A percentile compares a stretch with the other conserved stretches of the same genome.
These are phyloP conservation scores for Drosophila niveifrons DNA, from an alignment of 2,888 invertebrate genomes.

Conservation along the genomic window DNA sequence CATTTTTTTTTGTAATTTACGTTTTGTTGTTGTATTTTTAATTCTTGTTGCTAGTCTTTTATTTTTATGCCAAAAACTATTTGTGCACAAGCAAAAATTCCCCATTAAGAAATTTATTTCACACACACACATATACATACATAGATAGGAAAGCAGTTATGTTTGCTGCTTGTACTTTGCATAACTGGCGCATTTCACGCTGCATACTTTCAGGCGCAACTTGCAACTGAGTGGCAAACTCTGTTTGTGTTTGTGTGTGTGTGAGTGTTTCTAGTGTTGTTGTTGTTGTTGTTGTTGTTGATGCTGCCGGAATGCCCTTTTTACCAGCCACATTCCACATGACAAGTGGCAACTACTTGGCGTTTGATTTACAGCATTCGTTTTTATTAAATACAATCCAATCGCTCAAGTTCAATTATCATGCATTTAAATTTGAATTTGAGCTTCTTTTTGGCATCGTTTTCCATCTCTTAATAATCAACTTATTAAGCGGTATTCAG, in stretches of 20 bases:
- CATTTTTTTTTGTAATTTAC: constrained; percentile 7
- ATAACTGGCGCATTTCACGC: constrained; percentile 48
- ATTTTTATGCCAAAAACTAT: constrained; percentile 56
- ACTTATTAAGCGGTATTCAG: too few species aligned
- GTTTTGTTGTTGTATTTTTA: not conserved
- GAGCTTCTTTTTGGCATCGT: too few species aligned
- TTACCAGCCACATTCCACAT: constrained; percentile 5
- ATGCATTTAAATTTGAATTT: not conserved
- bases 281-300: not conserved
- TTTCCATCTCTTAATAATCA: too few species aligned
- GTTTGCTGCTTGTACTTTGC: constrained; percentile 39
- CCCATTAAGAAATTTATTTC: constrained; percentile 55
- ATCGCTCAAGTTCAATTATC: not conserved
- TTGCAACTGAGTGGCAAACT: constrained; percentile 23
- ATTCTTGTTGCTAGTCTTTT: constrained; percentile 3
- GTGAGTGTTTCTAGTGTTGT: too few species aligned
- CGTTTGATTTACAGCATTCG: not conserved
- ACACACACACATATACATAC: constrained; percentile 22
- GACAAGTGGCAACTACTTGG: not conserved
- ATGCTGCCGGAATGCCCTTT: constrained; percentile 9
- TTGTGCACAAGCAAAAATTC: constrained; percentile 50
- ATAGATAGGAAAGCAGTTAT: constrained; percentile 42
- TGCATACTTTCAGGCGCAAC: constrained; percentile 56
- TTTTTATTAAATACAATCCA: not conserved
- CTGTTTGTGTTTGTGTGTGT: too few species aligned